phyloP scores from a whole-genome alignment of 2,113 vertebrate species.

The Corythoichthys intestinalis region DNA sequence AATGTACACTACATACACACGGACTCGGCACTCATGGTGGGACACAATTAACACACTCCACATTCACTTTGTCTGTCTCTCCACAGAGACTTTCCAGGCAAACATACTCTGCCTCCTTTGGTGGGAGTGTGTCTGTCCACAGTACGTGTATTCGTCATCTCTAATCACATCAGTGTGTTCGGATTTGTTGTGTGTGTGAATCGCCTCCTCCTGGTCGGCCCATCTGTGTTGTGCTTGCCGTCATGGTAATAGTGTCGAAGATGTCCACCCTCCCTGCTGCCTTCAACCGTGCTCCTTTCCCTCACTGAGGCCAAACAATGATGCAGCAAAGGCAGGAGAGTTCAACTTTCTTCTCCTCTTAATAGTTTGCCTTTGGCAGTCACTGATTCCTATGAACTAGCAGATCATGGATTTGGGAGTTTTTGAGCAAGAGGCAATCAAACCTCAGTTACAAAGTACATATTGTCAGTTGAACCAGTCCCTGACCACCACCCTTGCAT shows the following conservation, averaged over 20 bases:
- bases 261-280: slow-evolving; percentile 32
- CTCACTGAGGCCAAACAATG: slow-evolving; percentile 27
- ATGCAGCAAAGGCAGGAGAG: slow-evolving; percentile 21
- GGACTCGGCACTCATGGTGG: slow-evolving; percentile 27
- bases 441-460: slow-evolving; percentile 3
- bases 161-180: slow-evolving; percentile 60
- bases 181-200: slow-evolving; percentile 37
- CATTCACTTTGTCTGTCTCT: slow-evolving; percentile 24
- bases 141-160: slow-evolving; percentile 39
- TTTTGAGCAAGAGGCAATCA: background rate
- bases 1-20: slow-evolving; percentile 17
- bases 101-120: slow-evolving; percentile 24
- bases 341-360: slow-evolving; percentile 15
- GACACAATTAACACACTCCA: slow-evolving; percentile 55
- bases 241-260: slow-evolving; percentile 42
- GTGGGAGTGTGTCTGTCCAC: slow-evolving; percentile 33
- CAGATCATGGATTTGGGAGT: slow-evolving; percentile 2
- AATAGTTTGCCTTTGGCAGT: slow-evolving; percentile 16
- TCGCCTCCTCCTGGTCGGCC: slow-evolving; percentile 58
- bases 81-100: slow-evolving; percentile 17
- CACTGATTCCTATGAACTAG: slow-evolving; percentile 2
- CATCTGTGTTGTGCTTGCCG: slow-evolving; percentile 62
- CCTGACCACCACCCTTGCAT: slow-evolving; percentile 13
- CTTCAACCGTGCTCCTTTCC: slow-evolving; percentile 14
- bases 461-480: slow-evolving; percentile 1